Base-by-base conservation (phyloP, 1,140 invertebrate species). In the Zaprionus ornatus region DNA sequence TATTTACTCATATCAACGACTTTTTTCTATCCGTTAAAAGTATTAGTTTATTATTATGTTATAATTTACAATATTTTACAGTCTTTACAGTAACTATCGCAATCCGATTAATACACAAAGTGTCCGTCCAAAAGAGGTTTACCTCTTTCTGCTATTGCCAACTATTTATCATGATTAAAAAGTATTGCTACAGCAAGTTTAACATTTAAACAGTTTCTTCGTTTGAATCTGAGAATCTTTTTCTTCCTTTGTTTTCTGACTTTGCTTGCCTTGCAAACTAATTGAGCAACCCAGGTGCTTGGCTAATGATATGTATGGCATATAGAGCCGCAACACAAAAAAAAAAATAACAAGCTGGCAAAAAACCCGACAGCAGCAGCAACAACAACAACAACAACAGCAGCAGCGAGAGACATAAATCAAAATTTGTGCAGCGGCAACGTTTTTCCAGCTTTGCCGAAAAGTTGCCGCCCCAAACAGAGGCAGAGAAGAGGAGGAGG, bases 221-320 rank as follows among this genome's bases (percentile, higher is more conserved):
- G 37, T 2, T 15, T 15, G 1, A 40, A 5, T 15, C n/a, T 1
- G 4, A 15, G n/a, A 7, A 40, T 7, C 15, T 15, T 10, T 32
- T 29, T 10, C 37, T 40, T 40, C 15, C 15, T 2, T 4, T 13
- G 4, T 50, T 12, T 0, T 10, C 21, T 32, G 7, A 54, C 25
- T 27, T 54, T 35, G 42, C 29, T 66, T 29, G 19, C 23, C 50
- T 4, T 17, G n/a, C 25, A 17, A 71, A 77, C 66, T 72, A 1
- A n/a, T 35, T 7, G 7, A 50, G 25, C 80, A 9, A 13, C 77
- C 84, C 83, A 50, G 55, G 69, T 21, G 17, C 42, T 50, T 37
- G 59, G 60, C 80, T 80, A 88, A 87, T 87, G 80, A 88, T 87
- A 88, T 88, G 83, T 76, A 78, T 80, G 83, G 84, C 80, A 83